These are phyloP conservation scores for Xanthostigma xanthostigma DNA, from an alignment of 2,888 invertebrate genomes.

Conservation along the genomic window DNA sequence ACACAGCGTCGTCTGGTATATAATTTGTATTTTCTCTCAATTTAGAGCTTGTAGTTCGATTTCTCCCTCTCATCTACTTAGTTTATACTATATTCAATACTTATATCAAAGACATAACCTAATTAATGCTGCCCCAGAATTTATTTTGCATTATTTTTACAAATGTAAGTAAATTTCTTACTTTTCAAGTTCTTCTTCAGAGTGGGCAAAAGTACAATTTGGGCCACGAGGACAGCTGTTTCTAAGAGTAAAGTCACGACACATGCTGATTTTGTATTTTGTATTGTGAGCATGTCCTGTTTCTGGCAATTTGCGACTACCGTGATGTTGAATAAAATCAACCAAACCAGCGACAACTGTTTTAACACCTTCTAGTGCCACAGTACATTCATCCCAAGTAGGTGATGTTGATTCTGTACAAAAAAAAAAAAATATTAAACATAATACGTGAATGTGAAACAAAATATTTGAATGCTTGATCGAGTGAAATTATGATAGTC, in stretches of 20 bases:
- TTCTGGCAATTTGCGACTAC: constrained; percentile 47
- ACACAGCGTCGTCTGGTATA: too few relatives aligned
- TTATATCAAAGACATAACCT: too few relatives aligned
- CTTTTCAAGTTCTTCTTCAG: constrained; percentile 80
- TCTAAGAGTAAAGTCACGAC: constrained; percentile 64
- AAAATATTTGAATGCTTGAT: too few relatives aligned
- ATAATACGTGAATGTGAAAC: too few relatives aligned
- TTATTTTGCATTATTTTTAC: constrained; percentile 1
- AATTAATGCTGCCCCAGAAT: background rate
- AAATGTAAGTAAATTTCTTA: constrained; percentile 22
- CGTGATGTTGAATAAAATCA: constrained; percentile 61
- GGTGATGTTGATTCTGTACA: constrained; percentile 41
- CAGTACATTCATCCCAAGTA: constrained; percentile 46
- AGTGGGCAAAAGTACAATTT: constrained; percentile 85
- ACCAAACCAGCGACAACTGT: constrained; percentile 63
- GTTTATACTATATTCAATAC: too few relatives aligned
- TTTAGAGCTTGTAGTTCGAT: too few relatives aligned
- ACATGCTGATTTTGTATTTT: constrained; percentile 84
- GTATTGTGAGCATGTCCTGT: constrained; percentile 42
- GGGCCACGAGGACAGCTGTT: constrained; percentile 75
- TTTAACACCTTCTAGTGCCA: constrained; percentile 50
- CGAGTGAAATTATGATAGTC: too few relatives aligned
- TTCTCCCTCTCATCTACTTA: too few relatives aligned
- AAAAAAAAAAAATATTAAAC: background rate
- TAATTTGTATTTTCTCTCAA: too few relatives aligned